These are phyloP conservation scores for Pterocles burchelli DNA, from an alignment of 2,113 vertebrate species.

Conservation along the genomic window DNA sequence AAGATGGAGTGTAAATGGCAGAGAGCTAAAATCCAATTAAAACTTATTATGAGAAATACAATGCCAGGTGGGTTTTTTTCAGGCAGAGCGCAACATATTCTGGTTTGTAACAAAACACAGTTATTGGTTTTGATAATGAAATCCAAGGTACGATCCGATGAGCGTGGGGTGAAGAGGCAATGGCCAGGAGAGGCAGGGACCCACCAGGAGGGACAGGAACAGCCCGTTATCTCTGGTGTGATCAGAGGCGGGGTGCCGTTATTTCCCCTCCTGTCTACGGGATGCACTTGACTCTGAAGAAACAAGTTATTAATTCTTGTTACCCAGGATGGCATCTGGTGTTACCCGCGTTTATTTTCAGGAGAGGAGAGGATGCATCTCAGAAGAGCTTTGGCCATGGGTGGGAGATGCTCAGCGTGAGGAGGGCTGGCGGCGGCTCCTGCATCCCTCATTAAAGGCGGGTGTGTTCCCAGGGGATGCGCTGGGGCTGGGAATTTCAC, in stretches of 20 bases:
- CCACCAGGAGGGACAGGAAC: not conserved
- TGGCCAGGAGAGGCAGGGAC: not conserved
- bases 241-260: not conserved
- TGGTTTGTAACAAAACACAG: constrained; percentile 2
- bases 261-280: not conserved
- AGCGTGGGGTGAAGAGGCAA: not conserved
- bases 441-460: fast-evolving
- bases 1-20: constrained; percentile 61
- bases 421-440: fast-evolving
- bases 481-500: too few relatives aligned
- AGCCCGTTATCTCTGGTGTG: not conserved
- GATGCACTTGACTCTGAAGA: not conserved
- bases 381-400: not conserved
- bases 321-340: not conserved
- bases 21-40: constrained; percentile 74
- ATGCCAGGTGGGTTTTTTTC: constrained; percentile 8
- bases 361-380: not conserved
- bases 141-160: not conserved
- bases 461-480: not conserved
- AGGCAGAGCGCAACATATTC: not conserved
- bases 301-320: not conserved
- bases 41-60: constrained; percentile 66
- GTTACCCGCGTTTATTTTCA: not conserved
- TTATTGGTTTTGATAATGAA: constrained; percentile 33
- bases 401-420: fast-evolving